Conservation (phyloP, 1,140 invertebrate species). For the Bombus soroeensis region DNA sequence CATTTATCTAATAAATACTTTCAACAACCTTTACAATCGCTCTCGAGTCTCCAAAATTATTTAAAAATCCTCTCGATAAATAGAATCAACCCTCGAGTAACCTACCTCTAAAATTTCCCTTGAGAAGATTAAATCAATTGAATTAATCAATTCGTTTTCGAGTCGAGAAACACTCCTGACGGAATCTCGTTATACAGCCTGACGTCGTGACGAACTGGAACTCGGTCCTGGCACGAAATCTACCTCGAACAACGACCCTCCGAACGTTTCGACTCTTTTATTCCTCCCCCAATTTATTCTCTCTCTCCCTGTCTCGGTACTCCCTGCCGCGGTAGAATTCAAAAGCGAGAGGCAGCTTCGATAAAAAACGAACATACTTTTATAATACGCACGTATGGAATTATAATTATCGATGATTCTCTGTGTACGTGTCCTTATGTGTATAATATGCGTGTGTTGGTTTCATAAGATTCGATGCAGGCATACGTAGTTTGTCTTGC, state of each 20-base stretch:
- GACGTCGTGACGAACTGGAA: conserved; percentile 55
- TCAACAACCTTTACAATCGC: not conserved
- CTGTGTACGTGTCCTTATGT: not conserved
- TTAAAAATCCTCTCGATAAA: not conserved
- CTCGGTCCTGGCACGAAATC: conserved; percentile 55
- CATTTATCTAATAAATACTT: not conserved
- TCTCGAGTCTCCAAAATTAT: not conserved
- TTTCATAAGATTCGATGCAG: not conserved
- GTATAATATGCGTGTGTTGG: not conserved
- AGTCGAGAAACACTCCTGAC: conserved; percentile 23
- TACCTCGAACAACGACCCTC: conserved; percentile 17
- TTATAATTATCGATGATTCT: conserved; percentile 13
- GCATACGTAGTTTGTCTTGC: too few species aligned
- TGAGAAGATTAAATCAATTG: not conserved
- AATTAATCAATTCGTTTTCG: too few species aligned
- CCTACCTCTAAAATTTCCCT: not conserved
- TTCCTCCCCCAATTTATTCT: not conserved
- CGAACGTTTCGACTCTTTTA: not conserved
- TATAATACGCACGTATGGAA: conserved; percentile 2
- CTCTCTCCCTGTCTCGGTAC: not conserved
- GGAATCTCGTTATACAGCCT: conserved; percentile 66
- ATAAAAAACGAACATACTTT: conserved; percentile 36
- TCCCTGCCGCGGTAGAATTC: conserved; percentile 57
- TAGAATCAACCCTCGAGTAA: not conserved
- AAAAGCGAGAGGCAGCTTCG: conserved; percentile 62